Evolutionary conservation across 2,113 vertebrate genomes (phyloP).

Genomic region (Pao palembangensis): DNA sequence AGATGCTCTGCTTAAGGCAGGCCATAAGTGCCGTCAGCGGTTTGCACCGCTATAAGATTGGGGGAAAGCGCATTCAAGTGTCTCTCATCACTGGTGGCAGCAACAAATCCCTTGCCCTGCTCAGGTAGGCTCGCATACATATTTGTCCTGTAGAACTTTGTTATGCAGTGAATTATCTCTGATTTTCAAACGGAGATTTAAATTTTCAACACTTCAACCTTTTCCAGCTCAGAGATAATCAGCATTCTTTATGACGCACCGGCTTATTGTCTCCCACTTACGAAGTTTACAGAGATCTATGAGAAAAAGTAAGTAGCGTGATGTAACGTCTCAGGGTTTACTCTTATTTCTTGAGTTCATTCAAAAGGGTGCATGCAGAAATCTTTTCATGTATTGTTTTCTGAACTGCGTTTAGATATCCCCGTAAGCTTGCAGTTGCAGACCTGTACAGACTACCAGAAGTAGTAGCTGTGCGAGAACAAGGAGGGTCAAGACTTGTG

Average conservation of each 20-base stretch:
- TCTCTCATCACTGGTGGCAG: slow-evolving; percentile 84
- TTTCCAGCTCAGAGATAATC: slow-evolving; percentile 82
- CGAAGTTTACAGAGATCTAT: slow-evolving; percentile 94
- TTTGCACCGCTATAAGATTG: slow-evolving; percentile 91
- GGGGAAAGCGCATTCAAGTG: slow-evolving; percentile 91
- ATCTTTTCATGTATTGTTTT: neutral
- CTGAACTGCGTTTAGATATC: slow-evolving; percentile 74
- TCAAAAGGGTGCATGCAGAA: neutral
- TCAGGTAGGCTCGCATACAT: slow-evolving; percentile 72
- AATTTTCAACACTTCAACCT: neutral
- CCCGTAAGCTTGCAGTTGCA: slow-evolving; percentile 82
- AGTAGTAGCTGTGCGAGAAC: slow-evolving; percentile 86
- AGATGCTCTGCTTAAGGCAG: slow-evolving; percentile 91
- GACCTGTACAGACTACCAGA: slow-evolving; percentile 89
- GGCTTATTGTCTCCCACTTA: slow-evolving; percentile 90
- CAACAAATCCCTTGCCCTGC: slow-evolving; percentile 84
- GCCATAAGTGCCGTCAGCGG: slow-evolving; percentile 86
- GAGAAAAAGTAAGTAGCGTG: slow-evolving; percentile 87
- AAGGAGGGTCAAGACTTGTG: slow-evolving; percentile 84
- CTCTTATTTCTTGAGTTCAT: neutral
- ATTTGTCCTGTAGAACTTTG: neutral
- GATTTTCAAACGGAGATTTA: neutral
- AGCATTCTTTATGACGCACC: slow-evolving; percentile 93
- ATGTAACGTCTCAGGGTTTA: neutral
- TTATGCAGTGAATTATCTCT: neutral